Base-by-base conservation (phyloP, 1,140 invertebrate species). In the Orius insidiosus region DNA sequence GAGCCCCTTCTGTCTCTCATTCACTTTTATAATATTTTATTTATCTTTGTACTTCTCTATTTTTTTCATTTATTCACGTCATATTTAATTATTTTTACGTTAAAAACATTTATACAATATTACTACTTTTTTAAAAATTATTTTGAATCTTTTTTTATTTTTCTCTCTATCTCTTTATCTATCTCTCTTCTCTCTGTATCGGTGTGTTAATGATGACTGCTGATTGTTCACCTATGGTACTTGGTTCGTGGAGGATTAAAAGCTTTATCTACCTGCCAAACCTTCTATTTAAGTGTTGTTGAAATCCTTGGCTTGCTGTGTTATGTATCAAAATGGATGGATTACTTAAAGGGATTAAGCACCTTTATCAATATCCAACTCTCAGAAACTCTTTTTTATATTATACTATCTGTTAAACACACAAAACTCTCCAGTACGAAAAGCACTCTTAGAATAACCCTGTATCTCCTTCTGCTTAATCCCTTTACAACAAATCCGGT, bases 171-270 rank as follows among this genome's bases (percentile, higher is more conserved):
- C 6, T 36, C 34, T 6, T 41, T 32, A 15, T 34, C 11, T 46
- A 46, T 47, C 30, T 46, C 34, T 35, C 18, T 24, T 46, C 35
- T 40, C 38, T 15, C 15, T 43, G 45, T 48, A 16, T 53, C 38
- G 45, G 40, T 53, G 52, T 53, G 46, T 47, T 43, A 41, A 34
- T 47, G 34, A 47, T 53, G 52, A 47, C 43, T 53, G 47, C 49
- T 46, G 42, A 48, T 41, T 53, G 52, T 47, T 40, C 41, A 44
- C 39, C n/a, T 47, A 35, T 53, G 48, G 49, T 53, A 50, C 45
- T 50, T 53, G 46, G 52, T 48, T 53, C 48, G 14, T 50, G 52
- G 49, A 48, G 48, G 52, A 47, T 36, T 35, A 32, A 42, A 14
- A 19, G 41, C 41, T 33, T 47, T 46, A 34, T 14, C 11, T 46